Evolutionary conservation across 2,113 vertebrate species (phyloP).

Genomic region (Petromus typicus): DNA sequence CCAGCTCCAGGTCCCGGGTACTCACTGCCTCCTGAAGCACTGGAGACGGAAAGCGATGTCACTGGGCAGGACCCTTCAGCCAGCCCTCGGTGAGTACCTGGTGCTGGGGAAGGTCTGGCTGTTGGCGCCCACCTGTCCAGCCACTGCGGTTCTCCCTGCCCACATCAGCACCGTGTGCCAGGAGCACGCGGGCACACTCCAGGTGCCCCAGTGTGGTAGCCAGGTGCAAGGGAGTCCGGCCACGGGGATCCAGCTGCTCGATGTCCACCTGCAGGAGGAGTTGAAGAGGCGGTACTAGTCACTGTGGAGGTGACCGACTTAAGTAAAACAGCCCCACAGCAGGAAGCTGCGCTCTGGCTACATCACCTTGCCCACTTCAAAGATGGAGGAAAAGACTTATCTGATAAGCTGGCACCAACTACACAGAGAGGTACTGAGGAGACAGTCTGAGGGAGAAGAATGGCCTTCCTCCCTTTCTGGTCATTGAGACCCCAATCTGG

Average conservation of each 20-base stretch:
- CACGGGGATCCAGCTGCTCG: slow-evolving; percentile 95
- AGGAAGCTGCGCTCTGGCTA: neutral
- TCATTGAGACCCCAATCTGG: neutral
- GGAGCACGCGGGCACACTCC: slow-evolving; percentile 94
- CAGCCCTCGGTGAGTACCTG: neutral
- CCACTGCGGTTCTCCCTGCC: slow-evolving; percentile 97
- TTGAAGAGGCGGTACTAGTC: neutral
- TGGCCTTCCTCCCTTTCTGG: neutral
- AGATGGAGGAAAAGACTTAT: neutral
- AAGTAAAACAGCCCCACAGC: neutral
- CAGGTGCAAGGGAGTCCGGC: slow-evolving; percentile 96
- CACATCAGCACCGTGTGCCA: slow-evolving; percentile 94
- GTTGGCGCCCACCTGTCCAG: slow-evolving; percentile 93
- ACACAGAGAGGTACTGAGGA: neutral
- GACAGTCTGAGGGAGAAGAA: neutral
- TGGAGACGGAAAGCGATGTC: slow-evolving; percentile 61
- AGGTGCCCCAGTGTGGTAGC: slow-evolving; percentile 96
- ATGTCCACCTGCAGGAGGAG: slow-evolving; percentile 89
- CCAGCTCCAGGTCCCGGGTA: slow-evolving; percentile 94
- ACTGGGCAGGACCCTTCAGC: neutral
- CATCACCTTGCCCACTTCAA: neutral
- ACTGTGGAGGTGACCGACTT: neutral
- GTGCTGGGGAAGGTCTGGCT: neutral
- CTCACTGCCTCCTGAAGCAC: slow-evolving; percentile 98
- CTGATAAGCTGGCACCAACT: neutral